phyloP scores from a whole-genome alignment of 2,797 vertebrate species.

The Tinamus major region DNA sequence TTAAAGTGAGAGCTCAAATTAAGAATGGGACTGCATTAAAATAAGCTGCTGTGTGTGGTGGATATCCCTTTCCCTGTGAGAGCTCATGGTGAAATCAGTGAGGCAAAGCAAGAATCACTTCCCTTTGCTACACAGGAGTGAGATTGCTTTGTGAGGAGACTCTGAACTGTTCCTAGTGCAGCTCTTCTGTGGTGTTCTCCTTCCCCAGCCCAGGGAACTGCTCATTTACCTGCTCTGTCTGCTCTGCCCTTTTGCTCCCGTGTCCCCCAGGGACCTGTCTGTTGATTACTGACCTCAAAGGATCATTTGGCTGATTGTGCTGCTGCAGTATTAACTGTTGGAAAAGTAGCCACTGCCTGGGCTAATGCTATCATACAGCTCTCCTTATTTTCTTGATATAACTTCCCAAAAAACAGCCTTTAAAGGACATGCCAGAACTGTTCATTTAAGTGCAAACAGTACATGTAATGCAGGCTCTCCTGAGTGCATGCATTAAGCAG shows the following conservation, averaged over 20 bases:
- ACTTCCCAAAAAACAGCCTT: background rate
- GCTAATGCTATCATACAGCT: background rate
- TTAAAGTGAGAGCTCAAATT: background rate
- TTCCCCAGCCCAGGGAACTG: background rate
- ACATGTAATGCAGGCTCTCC: background rate
- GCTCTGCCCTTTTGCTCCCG: background rate
- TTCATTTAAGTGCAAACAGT: background rate
- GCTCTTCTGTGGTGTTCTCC: background rate
- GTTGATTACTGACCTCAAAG: background rate
- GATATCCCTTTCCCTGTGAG: background rate
- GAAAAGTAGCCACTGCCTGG: background rate
- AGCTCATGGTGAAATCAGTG: background rate
- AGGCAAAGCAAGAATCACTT: background rate
- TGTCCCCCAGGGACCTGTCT: background rate
- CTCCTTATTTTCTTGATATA: accelerated
- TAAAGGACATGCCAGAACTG: background rate
- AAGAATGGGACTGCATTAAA: background rate
- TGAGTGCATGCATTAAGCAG: background rate
- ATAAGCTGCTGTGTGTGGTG: background rate
- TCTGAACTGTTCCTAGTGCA: background rate
- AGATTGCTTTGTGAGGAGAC: background rate
- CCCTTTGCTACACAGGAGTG: background rate
- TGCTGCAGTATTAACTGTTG: background rate
- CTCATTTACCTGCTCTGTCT: background rate
- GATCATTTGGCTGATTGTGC: background rate